A percentile compares a stretch with the other conserved stretches of the same genome.
phyloP scores from a whole-genome alignment of 2,888 invertebrate species.

The Campaea margaritaria region DNA sequence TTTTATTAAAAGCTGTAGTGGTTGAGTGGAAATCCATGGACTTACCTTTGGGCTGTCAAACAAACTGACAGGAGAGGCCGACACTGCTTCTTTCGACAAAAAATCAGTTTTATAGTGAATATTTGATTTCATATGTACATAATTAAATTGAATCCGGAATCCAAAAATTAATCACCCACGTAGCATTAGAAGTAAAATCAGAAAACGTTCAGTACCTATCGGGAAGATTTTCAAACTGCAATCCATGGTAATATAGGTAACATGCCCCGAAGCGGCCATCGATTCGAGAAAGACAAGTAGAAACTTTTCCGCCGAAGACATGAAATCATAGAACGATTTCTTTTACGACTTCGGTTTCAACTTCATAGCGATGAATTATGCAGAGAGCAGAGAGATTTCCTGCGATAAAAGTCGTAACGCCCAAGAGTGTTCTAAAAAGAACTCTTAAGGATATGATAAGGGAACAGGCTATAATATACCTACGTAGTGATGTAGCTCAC shows the following conservation, averaged over 20 bases:
- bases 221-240: slow-evolving; percentile 46
- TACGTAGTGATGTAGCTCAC: slow-evolving; percentile 32
- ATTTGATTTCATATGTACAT: too few species aligned
- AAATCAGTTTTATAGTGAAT: too few species aligned
- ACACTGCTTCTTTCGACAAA: too few species aligned
- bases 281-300: slow-evolving; percentile 77
- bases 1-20: too few species aligned
- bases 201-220: slow-evolving; percentile 34
- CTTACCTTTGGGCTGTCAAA: too few species aligned
- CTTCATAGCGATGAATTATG: slow-evolving; percentile 85
- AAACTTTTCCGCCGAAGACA: slow-evolving; percentile 81
- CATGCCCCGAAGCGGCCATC: slow-evolving; percentile 63
- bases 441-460: slow-evolving; percentile 70
- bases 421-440: slow-evolving; percentile 80
- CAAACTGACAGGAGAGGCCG: too few species aligned
- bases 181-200: slow-evolving; percentile 8
- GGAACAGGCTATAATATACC: slow-evolving; percentile 37
- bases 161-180: too few species aligned
- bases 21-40: too few species aligned
- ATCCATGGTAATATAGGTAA: slow-evolving; percentile 55
- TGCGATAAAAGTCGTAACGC: slow-evolving; percentile 83
- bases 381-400: slow-evolving; percentile 83
- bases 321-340: slow-evolving; percentile 85
- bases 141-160: too few species aligned
- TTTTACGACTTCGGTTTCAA: slow-evolving; percentile 85